Evolutionary conservation across 2,797 vertebrate genomes (phyloP).

Genomic region (Orientallactaga sibirica): DNA sequence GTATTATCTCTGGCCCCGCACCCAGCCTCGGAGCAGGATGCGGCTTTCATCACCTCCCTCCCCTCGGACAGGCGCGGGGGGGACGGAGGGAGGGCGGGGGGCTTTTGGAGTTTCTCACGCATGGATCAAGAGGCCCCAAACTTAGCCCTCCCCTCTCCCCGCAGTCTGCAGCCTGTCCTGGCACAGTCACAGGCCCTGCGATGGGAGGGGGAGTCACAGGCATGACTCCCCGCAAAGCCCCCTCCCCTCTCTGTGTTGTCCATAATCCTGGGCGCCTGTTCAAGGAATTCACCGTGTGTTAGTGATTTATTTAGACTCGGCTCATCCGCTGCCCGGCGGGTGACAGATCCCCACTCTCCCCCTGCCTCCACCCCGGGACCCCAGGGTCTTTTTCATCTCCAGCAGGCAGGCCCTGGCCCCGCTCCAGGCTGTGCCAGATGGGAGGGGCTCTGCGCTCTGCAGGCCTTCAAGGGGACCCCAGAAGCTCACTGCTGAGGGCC

Average conservation of each 20-base stretch:
- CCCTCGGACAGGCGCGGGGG: background rate
- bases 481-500: slow-evolving; percentile 20
- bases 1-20: slow-evolving; percentile 78
- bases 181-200: background rate
- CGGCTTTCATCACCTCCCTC: slow-evolving; percentile 81
- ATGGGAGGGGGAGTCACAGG: background rate
- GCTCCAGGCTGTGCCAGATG: slow-evolving; percentile 72
- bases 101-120: slow-evolving; percentile 79
- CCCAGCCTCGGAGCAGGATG: slow-evolving; percentile 74
- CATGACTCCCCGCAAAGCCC: background rate
- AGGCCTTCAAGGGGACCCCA: slow-evolving; percentile 9
- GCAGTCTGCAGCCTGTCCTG: background rate
- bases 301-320: slow-evolving; percentile 83
- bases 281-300: slow-evolving; percentile 78
- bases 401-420: slow-evolving; percentile 59
- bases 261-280: slow-evolving; percentile 72
- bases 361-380: background rate
- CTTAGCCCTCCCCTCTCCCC: slow-evolving; percentile 3
- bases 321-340: slow-evolving; percentile 66
- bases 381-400: slow-evolving; percentile 69
- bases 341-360: slow-evolving; percentile 61
- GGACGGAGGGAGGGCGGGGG: background rate
- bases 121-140: slow-evolving; percentile 49
- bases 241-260: slow-evolving; percentile 22
- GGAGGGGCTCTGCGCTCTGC: slow-evolving; percentile 9